phyloP scores from a whole-genome alignment of 2,888 invertebrate genomes.

The Colostygia pectinataria region DNA sequence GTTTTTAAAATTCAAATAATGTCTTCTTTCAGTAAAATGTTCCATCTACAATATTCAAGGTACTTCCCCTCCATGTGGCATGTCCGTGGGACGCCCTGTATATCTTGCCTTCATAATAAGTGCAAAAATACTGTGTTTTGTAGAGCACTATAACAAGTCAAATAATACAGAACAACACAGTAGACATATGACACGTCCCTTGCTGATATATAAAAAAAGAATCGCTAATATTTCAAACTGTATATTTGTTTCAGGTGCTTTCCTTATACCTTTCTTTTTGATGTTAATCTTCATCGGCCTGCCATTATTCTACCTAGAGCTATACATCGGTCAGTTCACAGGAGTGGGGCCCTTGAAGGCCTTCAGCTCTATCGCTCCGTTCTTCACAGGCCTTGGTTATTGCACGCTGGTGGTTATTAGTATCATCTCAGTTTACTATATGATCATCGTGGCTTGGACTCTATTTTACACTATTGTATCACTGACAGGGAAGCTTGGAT shows the following conservation, averaged over 20 bases:
- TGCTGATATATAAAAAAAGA: no score
- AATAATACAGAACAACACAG: no score
- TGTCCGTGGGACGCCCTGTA: no score
- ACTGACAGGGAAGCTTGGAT: slow-evolving; percentile 84
- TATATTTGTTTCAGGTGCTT: slow-evolving; percentile 85
- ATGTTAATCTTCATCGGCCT: slow-evolving; percentile 90
- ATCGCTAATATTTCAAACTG: background rate
- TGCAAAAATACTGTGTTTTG: no score
- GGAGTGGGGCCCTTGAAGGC: slow-evolving; percentile 88
- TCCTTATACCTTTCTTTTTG: slow-evolving; percentile 88
- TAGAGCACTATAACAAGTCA: no score
- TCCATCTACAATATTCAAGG: no score
- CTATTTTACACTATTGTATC: slow-evolving; percentile 89
- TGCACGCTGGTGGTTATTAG: slow-evolving; percentile 87
- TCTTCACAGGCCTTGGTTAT: slow-evolving; percentile 84
- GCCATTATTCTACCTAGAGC: slow-evolving; percentile 91
- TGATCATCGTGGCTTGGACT: slow-evolving; percentile 91
- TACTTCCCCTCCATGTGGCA: no score
- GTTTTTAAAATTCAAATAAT: no score
- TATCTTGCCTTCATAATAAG: no score
- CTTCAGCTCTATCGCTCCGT: slow-evolving; percentile 84
- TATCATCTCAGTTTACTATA: slow-evolving; percentile 90
- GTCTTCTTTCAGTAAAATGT: no score
- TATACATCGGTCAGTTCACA: slow-evolving; percentile 90
- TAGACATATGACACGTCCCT: no score